These are phyloP conservation scores for Pachyramphus minor DNA, from an alignment of 2,113 vertebrate genomes.

Conservation along the genomic window DNA sequence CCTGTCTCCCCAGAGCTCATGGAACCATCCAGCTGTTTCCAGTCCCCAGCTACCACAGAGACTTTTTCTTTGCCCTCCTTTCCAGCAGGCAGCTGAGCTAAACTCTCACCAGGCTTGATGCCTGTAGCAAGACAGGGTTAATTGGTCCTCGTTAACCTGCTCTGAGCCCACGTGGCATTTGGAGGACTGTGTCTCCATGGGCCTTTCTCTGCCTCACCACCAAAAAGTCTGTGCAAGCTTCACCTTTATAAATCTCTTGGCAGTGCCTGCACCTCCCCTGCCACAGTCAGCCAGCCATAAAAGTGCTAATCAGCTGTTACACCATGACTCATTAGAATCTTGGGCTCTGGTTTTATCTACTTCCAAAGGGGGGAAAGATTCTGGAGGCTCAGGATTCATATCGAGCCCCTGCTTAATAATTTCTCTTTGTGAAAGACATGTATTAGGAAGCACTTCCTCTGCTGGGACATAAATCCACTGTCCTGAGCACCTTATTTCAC, in stretches of 20 bases:
- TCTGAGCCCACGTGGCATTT: not conserved
- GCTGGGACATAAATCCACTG: not conserved
- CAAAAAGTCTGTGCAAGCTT: not conserved
- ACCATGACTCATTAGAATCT: not conserved
- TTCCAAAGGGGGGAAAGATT: not conserved
- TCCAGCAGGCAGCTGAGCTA: not conserved
- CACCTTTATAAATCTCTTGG: not conserved
- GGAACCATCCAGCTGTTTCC: conserved; percentile 14
- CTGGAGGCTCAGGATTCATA: not conserved
- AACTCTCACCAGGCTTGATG: not conserved
- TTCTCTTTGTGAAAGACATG: not conserved
- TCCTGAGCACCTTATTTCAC: not conserved
- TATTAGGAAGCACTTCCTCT: not conserved
- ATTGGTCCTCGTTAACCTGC: not conserved
- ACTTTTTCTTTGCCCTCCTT: not conserved
- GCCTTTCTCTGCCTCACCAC: not conserved
- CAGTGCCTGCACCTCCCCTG: not conserved
- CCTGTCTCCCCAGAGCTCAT: not conserved
- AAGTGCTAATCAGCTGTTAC: not conserved
- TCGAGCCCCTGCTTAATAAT: not conserved
- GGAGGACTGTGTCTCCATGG: not conserved
- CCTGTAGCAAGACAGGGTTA: not conserved
- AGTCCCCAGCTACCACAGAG: not conserved
- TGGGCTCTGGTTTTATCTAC: not conserved
- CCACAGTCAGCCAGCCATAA: not conserved